Conservation (phyloP, 2,113 vertebrate genomes). For the Jaculus jaculus region DNA sequence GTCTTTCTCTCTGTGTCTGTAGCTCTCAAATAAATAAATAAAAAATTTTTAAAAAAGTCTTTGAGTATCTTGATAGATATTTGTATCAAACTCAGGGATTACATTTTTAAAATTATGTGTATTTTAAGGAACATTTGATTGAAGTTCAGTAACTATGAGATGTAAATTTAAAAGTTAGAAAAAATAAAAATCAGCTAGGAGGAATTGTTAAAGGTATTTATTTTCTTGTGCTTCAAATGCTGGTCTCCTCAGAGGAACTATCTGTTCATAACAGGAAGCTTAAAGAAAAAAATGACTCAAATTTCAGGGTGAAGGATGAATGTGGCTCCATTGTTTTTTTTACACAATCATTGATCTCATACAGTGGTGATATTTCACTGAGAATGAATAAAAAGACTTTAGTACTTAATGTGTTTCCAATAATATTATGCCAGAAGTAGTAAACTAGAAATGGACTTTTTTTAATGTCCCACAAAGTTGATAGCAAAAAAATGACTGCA, state of each 20-base stretch:
- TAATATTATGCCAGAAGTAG: conserved; percentile 6
- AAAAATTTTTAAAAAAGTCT: conserved; percentile 22
- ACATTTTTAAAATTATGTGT: background rate
- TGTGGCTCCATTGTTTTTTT: background rate
- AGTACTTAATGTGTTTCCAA: conserved; percentile 22
- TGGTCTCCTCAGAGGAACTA: conserved; percentile 43
- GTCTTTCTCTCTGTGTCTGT: too few species aligned
- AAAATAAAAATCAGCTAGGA: conserved; percentile 12
- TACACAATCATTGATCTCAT: conserved; percentile 27
- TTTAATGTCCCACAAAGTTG: background rate
- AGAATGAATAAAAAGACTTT: background rate
- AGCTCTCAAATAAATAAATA: too few species aligned
- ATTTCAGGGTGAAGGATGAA: conserved; percentile 32
- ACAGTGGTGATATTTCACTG: background rate
- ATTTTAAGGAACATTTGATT: conserved; percentile 21
- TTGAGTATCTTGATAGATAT: conserved; percentile 7
- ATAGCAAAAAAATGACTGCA: background rate
- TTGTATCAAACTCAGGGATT: background rate
- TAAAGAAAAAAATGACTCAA: conserved; percentile 13
- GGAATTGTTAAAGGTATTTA: background rate
- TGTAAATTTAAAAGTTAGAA: background rate
- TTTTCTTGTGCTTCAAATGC: conserved; percentile 38
- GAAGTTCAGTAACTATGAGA: conserved; percentile 31
- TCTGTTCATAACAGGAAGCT: conserved; percentile 34
- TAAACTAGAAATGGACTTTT: conserved; percentile 21